These are phyloP conservation scores for Poeciliopsis prolifica DNA, from an alignment of 2,113 vertebrate genomes.

Conservation along the genomic window DNA sequence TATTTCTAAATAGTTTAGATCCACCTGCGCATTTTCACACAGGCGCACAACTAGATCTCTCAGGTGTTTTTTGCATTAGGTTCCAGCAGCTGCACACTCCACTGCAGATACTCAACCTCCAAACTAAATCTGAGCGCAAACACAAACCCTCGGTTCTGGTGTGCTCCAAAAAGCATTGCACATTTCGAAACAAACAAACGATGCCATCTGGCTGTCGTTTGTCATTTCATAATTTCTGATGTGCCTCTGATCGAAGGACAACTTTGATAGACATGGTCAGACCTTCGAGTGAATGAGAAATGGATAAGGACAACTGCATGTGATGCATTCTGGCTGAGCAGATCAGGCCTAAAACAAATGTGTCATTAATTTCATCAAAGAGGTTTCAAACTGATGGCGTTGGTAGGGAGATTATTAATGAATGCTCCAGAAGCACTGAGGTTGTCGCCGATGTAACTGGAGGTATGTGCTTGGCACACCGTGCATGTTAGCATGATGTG, in stretches of 20 bases:
- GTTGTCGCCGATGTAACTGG: conserved; percentile 51
- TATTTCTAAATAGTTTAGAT: background rate
- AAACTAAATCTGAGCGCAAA: background rate
- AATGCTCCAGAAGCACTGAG: conserved; percentile 46
- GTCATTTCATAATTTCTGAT: conserved; percentile 44
- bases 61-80: conserved; percentile 33
- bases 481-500: conserved; percentile 42
- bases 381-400: conserved; percentile 37
- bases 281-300: conserved; percentile 29
- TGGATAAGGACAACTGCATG: conserved; percentile 1
- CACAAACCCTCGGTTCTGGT: conserved; percentile 3
- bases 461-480: conserved; percentile 17
- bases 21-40: conserved; percentile 24
- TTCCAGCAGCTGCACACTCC: conserved; percentile 20
- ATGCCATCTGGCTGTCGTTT: conserved; percentile 36
- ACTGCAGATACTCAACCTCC: background rate
- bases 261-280: conserved; percentile 43
- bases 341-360: conserved; percentile 7
- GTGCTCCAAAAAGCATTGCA: conserved; percentile 17
- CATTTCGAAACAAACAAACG: conserved; percentile 19
- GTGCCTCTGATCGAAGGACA: conserved; percentile 47
- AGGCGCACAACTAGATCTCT: conserved; percentile 35
- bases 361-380: conserved; percentile 36
- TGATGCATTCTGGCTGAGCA: conserved; percentile 20
- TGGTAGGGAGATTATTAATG: conserved; percentile 25